Conservation (phyloP, 1,140 invertebrate genomes). For the Caenorhabditis latens region DNA sequence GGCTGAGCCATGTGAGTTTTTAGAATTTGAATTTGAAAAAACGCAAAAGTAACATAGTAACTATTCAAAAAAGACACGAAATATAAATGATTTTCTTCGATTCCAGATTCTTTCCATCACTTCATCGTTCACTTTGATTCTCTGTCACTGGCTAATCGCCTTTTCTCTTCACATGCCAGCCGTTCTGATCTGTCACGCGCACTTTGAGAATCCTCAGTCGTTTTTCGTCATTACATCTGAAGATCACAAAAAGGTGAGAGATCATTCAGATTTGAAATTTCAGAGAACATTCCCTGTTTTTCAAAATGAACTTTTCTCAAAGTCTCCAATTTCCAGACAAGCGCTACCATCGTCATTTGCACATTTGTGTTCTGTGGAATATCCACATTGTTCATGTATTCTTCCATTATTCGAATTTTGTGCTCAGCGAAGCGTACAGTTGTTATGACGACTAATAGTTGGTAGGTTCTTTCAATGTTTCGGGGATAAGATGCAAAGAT, state of each 20-base stretch:
- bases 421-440: conserved; percentile 16
- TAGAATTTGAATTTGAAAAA: too few relatives aligned
- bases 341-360: not conserved
- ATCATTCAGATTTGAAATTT: not conserved
- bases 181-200: conserved; percentile 5
- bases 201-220: conserved; percentile 15
- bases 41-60: too few relatives aligned
- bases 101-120: not conserved
- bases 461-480: not conserved
- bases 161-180: not conserved
- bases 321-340: conserved; percentile 2
- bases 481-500: not conserved
- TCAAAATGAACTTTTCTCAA: not conserved
- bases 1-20: conserved; percentile 4
- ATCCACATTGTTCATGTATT: not conserved
- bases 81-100: not conserved
- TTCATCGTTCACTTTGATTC: not conserved
- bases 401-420: not conserved
- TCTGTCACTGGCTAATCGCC: conserved; percentile 14
- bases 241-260: not conserved
- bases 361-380: conserved; percentile 12
- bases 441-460: not conserved
- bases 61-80: not conserved
- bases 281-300: not conserved
- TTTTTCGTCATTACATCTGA: conserved; percentile 16